These are phyloP conservation scores for Plebejus argus DNA, from an alignment of 2,888 invertebrate genomes.

Conservation along the genomic window DNA sequence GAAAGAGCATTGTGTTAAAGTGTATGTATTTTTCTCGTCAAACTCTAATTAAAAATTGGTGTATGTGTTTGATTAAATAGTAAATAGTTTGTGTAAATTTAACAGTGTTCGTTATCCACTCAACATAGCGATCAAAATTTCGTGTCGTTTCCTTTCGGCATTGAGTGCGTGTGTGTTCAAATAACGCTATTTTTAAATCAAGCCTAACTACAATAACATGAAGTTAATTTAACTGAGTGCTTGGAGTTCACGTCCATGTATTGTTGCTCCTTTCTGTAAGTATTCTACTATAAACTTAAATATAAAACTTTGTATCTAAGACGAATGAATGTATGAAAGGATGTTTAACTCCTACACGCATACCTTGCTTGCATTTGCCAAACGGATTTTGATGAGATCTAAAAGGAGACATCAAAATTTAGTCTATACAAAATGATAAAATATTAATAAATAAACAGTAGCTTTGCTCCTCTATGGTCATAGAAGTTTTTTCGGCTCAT, in stretches of 20 bases:
- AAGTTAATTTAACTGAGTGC: conserved; percentile 42
- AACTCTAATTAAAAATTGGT: conserved; percentile 27
- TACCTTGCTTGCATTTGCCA: conserved; percentile 17
- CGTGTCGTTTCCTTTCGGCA: conserved; percentile 2
- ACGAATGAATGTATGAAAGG: background rate
- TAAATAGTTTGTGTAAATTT: background rate
- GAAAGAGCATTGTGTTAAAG: conserved; percentile 52
- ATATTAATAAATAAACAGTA: background rate
- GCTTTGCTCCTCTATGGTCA: background rate
- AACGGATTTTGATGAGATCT: background rate
- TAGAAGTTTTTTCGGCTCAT: background rate
- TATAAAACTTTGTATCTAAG: conserved; percentile 5
- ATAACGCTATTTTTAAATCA: conserved; percentile 33
- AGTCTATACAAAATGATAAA: too few species aligned
- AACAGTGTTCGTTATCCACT: background rate
- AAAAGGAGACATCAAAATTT: too few species aligned
- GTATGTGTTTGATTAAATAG: conserved; percentile 10
- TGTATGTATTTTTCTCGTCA: conserved; percentile 31
- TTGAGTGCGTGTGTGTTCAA: conserved; percentile 19
- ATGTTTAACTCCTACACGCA: conserved; percentile 26
- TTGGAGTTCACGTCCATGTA: conserved; percentile 71
- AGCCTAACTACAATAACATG: conserved; percentile 39
- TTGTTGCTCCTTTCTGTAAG: conserved; percentile 81
- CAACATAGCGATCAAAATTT: background rate
- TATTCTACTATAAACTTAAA: conserved; percentile 47